Base-by-base conservation (phyloP, 2,888 invertebrate species). In the Drosophila pegasa region DNA sequence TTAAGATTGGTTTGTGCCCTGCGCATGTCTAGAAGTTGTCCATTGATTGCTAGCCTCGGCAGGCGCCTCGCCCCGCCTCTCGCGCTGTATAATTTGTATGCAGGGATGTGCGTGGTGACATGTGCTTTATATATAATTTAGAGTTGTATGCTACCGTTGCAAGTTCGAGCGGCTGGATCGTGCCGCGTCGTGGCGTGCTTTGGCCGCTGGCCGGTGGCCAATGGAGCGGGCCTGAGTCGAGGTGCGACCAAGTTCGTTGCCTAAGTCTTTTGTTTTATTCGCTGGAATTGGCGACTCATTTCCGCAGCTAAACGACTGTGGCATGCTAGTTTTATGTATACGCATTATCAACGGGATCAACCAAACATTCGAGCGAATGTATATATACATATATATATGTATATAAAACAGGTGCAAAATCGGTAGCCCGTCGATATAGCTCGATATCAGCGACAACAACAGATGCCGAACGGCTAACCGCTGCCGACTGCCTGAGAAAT, bases 41-140 rank as follows among this genome's bases (percentile, higher is more conserved):
- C 86, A 87, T 72, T 80, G 77, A 75, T 77, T 77, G 60, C 58
- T 52, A 51, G 40, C 37, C 41, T 40, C 40, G 10, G n/a, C 22
- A 22, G 51, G 9, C 54, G 20, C 25, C 58, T 27, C 50, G 51
- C 16, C 20, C 27, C 27, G 14, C 35, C 48, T 55, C 38, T 29
- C 16, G 3, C 5, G 22, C 35, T 51, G 51, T 51, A 60, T 81
- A 78, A 90, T 90, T 90, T 87, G 87, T 90, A 90, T 90, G 91
- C 90, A 76, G 78, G 78, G 80, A 85, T 88, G 91, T 83, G 86
- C 76, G 75, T 78, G 68, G 72, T 90, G 90, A 90, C 91, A 90
- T 90, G 91, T 90, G 90, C 90, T 90, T 90, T 90, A 90, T 90
- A 87, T 90, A 91, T 90, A 90, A 90, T 90, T 90, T 90, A 90